These are phyloP conservation scores for Phylloscopus trochiloides DNA, from an alignment of 2,113 vertebrate genomes.

Conservation along the genomic window DNA sequence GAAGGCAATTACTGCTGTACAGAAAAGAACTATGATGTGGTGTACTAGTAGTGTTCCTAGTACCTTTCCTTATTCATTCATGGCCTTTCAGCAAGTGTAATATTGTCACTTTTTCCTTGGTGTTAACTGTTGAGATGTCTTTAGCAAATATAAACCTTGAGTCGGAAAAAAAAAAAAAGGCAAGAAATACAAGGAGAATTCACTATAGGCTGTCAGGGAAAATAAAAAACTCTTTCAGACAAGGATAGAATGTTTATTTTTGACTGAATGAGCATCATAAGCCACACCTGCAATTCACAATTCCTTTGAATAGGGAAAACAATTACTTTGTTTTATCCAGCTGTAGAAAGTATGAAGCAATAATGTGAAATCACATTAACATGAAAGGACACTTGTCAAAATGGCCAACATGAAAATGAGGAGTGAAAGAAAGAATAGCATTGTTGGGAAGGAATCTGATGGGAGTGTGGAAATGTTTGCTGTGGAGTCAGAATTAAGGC, in stretches of 20 bases:
- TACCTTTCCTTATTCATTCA: background rate
- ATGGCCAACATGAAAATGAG: background rate
- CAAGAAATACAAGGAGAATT: background rate
- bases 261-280: background rate
- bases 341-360: background rate
- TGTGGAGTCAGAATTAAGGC: background rate
- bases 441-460: background rate
- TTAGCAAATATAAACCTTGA: background rate
- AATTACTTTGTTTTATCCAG: background rate
- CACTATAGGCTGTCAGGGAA: background rate
- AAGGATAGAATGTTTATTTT: background rate
- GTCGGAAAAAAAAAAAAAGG: background rate
- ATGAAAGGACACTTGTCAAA: background rate
- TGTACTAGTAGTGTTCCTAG: fast-evolving
- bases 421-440: background rate
- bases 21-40: background rate
- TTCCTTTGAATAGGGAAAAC: background rate
- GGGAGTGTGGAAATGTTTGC: background rate
- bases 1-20: background rate
- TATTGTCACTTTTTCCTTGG: background rate
- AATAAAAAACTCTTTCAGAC: background rate
- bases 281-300: background rate
- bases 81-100: background rate
- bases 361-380: background rate
- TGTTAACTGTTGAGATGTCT: background rate